A percentile compares a stretch with the other conserved stretches of the same genome.
Evolutionary conservation across 2,888 invertebrate genomes (phyloP).

Genomic region (Temnothorax rugatulus): DNA sequence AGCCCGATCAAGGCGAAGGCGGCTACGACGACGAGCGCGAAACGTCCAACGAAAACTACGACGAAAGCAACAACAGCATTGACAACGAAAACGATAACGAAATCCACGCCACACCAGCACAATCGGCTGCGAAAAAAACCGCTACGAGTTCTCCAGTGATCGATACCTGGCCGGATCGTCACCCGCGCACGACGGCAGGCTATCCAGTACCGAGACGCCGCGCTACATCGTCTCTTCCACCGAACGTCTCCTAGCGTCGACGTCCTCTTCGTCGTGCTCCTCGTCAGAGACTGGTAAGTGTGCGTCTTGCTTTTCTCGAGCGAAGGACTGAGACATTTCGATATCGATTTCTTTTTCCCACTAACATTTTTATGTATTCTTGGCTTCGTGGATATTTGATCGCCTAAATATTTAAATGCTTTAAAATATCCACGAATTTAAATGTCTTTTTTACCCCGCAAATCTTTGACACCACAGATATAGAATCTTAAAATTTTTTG

Average conservation of each 20-base stretch:
- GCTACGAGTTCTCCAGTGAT: slow-evolving; percentile 72
- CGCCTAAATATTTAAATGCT: no score
- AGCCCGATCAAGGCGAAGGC: slow-evolving; percentile 78
- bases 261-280: slow-evolving; percentile 81
- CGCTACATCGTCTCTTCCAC: slow-evolving; percentile 78
- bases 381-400: no score
- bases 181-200: slow-evolving; percentile 76
- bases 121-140: no score
- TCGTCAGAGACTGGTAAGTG: slow-evolving; percentile 78
- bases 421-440: no score
- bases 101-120: slow-evolving; percentile 77
- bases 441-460: no score
- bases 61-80: slow-evolving; percentile 66
- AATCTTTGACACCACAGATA: no score
- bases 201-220: slow-evolving; percentile 14
- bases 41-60: slow-evolving; percentile 60
- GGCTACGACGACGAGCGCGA: slow-evolving; percentile 63
- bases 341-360: no score
- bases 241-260: slow-evolving; percentile 82
- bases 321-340: no score
- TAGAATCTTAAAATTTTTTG: no score
- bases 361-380: no score
- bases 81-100: slow-evolving; percentile 73
- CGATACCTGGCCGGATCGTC: slow-evolving; percentile 80
- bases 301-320: no score